phyloP scores from a whole-genome alignment of 2,888 invertebrate genomes.

The Tinea pellionella region DNA sequence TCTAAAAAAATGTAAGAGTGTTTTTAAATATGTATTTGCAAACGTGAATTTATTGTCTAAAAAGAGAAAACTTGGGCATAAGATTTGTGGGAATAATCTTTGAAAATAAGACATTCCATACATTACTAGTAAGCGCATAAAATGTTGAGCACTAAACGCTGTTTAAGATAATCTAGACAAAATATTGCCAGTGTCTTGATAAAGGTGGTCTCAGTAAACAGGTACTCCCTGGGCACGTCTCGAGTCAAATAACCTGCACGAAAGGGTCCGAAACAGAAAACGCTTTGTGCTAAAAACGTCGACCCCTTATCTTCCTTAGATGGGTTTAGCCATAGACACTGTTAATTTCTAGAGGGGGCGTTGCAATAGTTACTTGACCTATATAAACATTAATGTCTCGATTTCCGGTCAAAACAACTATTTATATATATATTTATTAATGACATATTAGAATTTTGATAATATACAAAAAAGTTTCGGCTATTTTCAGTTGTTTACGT shows the following conservation, averaged over 20 bases:
- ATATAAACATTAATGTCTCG: background rate
- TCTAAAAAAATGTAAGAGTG: too few relatives aligned
- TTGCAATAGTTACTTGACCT: background rate
- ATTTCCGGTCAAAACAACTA: too few relatives aligned
- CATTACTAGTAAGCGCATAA: constrained; percentile 31
- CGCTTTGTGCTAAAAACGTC: constrained; percentile 67
- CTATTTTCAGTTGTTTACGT: too few relatives aligned
- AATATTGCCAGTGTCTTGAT: constrained; percentile 51
- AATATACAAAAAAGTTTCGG: too few relatives aligned
- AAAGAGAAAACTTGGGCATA: background rate
- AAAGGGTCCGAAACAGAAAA: constrained; percentile 62
- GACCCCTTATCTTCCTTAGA: constrained; percentile 61
- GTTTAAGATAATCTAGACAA: constrained; percentile 56
- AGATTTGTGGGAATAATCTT: background rate
- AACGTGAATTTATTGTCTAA: too few relatives aligned
- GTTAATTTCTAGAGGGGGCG: constrained; percentile 24
- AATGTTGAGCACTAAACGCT: constrained; percentile 45
- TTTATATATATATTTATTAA: too few relatives aligned
- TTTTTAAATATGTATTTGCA: too few relatives aligned
- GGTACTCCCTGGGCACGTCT: constrained; percentile 55
- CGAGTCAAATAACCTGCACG: constrained; percentile 58
- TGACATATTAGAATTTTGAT: too few relatives aligned
- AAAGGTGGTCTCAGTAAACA: constrained; percentile 51
- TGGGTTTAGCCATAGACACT: constrained; percentile 50
- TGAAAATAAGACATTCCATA: constrained; percentile 51